Conservation (phyloP, 2,888 invertebrate species). For the Oconnorella tubifera region DNA sequence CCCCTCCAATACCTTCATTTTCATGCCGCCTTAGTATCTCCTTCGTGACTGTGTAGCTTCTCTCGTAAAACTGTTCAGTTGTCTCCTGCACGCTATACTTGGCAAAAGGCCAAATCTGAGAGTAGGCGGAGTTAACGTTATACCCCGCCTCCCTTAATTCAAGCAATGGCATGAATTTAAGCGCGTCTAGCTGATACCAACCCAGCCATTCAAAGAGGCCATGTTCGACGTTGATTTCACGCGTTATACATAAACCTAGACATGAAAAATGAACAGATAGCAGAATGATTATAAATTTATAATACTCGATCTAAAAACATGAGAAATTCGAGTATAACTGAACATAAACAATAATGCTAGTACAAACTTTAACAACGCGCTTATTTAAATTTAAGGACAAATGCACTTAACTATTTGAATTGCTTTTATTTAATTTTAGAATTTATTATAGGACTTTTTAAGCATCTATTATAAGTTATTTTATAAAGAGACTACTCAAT, state of each 20-base stretch:
- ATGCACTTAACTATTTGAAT: no score
- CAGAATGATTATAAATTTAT: background rate
- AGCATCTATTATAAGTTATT: no score
- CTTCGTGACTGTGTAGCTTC: constrained; percentile 64
- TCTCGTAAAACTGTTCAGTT: constrained; percentile 66
- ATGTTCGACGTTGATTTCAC: constrained; percentile 68
- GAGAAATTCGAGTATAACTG: no score
- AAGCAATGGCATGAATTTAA: constrained; percentile 55
- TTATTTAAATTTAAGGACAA: no score
- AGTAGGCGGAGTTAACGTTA: constrained; percentile 71
- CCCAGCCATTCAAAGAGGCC: constrained; percentile 89
- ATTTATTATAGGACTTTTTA: no score
- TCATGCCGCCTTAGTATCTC: constrained; percentile 62
- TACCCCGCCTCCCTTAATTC: constrained; percentile 73
- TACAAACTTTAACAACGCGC: no score
- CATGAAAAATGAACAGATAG: background rate
- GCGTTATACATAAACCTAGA: constrained; percentile 58
- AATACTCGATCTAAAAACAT: background rate
- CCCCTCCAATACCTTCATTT: constrained; percentile 57
- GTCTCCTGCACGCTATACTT: constrained; percentile 61
- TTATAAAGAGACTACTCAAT: no score
- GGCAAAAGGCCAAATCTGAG: constrained; percentile 58
- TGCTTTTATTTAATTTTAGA: no score
- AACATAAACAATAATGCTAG: no score
- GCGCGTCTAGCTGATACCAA: constrained; percentile 67